Conservation (phyloP, 1,140 invertebrate species). For the Probaryconus sp. region DNA sequence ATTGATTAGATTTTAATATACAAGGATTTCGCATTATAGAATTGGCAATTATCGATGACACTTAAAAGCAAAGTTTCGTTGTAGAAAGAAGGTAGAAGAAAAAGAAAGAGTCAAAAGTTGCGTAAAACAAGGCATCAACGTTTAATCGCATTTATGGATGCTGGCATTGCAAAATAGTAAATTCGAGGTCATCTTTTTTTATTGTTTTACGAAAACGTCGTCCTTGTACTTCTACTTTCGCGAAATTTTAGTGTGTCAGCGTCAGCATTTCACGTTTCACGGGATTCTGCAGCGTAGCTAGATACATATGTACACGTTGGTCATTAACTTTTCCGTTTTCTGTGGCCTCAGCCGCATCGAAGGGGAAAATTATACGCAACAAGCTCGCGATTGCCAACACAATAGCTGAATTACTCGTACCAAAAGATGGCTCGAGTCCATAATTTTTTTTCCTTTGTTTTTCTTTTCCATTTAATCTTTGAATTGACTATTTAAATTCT, state of each 20-base stretch:
- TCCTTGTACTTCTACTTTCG: slow-evolving; percentile 24
- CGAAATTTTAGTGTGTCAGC: slow-evolving; percentile 30
- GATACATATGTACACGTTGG: slow-evolving; percentile 31
- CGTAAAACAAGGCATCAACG: slow-evolving; percentile 15
- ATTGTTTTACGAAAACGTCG: slow-evolving; percentile 10
- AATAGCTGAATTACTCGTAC: slow-evolving; percentile 4
- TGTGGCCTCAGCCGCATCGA: slow-evolving; percentile 21
- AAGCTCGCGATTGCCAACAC: slow-evolving; percentile 12
- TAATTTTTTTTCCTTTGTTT: too few species aligned
- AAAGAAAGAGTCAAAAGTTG: slow-evolving; percentile 24
- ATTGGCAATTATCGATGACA: slow-evolving; percentile 9
- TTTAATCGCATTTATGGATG: slow-evolving; percentile 15
- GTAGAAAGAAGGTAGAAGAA: slow-evolving; percentile 10
- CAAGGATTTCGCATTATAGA: too few species aligned
- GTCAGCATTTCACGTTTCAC: slow-evolving; percentile 33
- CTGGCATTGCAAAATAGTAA: slow-evolving; percentile 17
- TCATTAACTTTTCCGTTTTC: slow-evolving; percentile 45
- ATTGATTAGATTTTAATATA: too few species aligned
- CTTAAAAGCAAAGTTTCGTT: background rate
- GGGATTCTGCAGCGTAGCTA: slow-evolving; percentile 17
- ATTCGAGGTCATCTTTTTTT: slow-evolving; percentile 1
- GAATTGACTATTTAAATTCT: background rate
- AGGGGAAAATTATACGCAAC: slow-evolving; percentile 26
- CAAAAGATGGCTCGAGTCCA: background rate
- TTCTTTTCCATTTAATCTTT: too few species aligned